These are phyloP conservation scores for Taeniopygia guttata DNA, from an alignment of 2,797 vertebrate genomes.

Conservation along the genomic window DNA sequence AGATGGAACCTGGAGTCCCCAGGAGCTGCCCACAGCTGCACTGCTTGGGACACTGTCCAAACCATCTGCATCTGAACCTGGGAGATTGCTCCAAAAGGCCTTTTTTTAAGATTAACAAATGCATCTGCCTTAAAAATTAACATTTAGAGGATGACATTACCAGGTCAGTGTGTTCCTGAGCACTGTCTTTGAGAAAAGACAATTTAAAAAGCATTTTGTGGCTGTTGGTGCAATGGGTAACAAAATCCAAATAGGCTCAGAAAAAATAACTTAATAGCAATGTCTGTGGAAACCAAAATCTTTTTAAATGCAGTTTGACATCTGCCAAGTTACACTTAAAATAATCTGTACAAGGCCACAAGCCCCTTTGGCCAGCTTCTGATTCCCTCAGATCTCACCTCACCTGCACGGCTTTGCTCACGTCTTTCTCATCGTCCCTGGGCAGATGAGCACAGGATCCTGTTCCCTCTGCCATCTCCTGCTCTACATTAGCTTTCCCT, in stretches of 20 bases:
- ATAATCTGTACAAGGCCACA: neutral
- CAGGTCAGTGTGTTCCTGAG: conserved; percentile 31
- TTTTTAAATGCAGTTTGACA: neutral
- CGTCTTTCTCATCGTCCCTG: neutral
- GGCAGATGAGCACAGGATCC: neutral
- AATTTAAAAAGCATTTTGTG: neutral
- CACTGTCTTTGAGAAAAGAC: neutral
- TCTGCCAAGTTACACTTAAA: neutral
- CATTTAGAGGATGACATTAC: conserved; percentile 1
- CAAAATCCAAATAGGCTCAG: neutral
- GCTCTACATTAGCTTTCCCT: neutral
- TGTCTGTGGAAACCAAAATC: neutral
- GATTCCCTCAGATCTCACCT: neutral
- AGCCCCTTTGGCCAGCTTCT: neutral
- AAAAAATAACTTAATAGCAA: conserved; percentile 16
- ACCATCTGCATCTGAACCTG: neutral
- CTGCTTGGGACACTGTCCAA: neutral
- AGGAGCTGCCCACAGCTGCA: neutral
- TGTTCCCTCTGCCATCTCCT: neutral
- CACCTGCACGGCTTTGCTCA: neutral
- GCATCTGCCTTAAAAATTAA: neutral
- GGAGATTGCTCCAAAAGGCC: neutral
- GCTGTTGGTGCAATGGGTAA: neutral
- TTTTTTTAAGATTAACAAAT: conserved; percentile 1
- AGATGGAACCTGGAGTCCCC: neutral